These are phyloP conservation scores for Lateolabrax maculatus DNA, from an alignment of 2,797 vertebrate species.

Conservation along the genomic window DNA sequence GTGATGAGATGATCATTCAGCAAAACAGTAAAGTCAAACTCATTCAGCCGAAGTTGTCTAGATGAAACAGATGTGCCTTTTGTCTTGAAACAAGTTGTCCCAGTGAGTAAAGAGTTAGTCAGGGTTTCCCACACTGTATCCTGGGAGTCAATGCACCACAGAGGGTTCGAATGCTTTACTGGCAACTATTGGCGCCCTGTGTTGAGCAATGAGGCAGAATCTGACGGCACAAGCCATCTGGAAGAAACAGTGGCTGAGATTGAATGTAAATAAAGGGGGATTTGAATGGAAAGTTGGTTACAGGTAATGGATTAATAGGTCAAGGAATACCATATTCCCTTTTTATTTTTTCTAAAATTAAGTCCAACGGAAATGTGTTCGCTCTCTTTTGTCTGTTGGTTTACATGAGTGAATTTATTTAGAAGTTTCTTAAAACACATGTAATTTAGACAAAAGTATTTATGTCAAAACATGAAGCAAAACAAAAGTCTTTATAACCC, in stretches of 20 bases:
- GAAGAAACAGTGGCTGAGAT: constrained; percentile 27
- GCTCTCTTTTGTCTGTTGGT: neutral
- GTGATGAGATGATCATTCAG: neutral
- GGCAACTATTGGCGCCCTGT: constrained; percentile 27
- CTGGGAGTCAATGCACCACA: constrained; percentile 51
- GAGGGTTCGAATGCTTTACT: constrained; percentile 61
- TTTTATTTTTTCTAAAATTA: neutral
- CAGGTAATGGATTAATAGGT: neutral
- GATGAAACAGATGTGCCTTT: constrained; percentile 47
- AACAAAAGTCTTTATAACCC: constrained; percentile 9
- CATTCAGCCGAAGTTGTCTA: constrained; percentile 13
- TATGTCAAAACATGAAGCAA: constrained; percentile 1
- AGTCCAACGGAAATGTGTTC: neutral
- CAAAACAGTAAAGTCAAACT: neutral
- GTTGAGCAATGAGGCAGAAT: neutral
- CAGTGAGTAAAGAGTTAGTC: constrained; percentile 29
- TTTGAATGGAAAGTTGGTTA: neutral
- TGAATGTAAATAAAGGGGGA: neutral
- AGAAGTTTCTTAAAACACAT: neutral
- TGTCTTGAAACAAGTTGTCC: constrained; percentile 6
- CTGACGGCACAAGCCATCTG: constrained; percentile 57
- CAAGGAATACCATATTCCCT: neutral
- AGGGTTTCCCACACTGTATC: constrained; percentile 69
- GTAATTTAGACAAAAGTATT: constrained; percentile 7
- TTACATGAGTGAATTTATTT: neutral